Percentiles rank a stretch among this genome's conserved stretches.
These are phyloP conservation scores for Mus pahari DNA, from an alignment of 2,113 vertebrate genomes.

Conservation along the genomic window DNA sequence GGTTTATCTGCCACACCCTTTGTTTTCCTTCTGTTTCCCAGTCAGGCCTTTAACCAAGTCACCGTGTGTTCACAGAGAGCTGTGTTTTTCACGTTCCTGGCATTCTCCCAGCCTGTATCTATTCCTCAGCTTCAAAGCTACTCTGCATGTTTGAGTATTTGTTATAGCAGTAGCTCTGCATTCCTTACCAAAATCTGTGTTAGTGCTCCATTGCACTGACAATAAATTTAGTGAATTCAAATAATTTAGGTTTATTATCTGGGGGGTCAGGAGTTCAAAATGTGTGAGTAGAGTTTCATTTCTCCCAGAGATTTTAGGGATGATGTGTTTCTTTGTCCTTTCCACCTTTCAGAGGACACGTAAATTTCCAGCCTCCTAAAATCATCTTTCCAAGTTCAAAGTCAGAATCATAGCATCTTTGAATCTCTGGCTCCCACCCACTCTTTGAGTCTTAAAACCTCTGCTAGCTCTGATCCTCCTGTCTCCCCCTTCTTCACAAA, in stretches of 20 bases:
- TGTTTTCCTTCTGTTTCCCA: background rate
- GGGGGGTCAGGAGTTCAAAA: background rate
- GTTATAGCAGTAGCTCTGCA: background rate
- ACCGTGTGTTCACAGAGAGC: background rate
- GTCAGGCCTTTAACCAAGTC: background rate
- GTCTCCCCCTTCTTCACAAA: background rate
- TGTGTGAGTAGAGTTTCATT: background rate
- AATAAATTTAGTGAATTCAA: conserved; percentile 19
- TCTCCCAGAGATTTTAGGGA: background rate
- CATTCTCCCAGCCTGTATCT: background rate
- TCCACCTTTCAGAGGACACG: background rate
- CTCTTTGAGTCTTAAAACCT: background rate
- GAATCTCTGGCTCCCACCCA: background rate
- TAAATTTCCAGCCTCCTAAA: background rate
- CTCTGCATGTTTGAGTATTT: background rate
- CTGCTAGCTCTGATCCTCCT: background rate
- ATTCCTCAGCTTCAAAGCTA: background rate
- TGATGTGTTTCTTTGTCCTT: background rate
- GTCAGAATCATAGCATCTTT: background rate
- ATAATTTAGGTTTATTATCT: background rate
- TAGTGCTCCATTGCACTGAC: background rate
- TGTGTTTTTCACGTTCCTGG: background rate
- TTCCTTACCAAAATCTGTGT: background rate
- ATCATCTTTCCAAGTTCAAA: background rate
- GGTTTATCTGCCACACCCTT: background rate